phyloP scores from a whole-genome alignment of 2,797 vertebrate genomes.

The Catharus ustulatus region DNA sequence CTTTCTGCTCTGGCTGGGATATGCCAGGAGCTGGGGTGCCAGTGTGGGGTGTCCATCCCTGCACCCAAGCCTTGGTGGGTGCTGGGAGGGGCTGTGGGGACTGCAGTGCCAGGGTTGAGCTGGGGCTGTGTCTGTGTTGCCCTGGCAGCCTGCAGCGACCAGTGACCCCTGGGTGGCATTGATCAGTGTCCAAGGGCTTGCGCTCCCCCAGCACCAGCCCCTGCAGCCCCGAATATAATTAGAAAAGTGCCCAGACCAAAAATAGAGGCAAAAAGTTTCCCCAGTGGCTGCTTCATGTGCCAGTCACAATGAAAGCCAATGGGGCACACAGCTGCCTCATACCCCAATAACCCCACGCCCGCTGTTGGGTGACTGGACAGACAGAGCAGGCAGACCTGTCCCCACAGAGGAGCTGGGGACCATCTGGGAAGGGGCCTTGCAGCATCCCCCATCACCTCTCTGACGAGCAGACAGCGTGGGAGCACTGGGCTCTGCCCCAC shows the following conservation, averaged over 20 bases:
- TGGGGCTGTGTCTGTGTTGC: neutral
- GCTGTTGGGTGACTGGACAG: neutral
- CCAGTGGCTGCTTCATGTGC: conserved; percentile 31
- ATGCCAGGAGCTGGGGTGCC: neutral
- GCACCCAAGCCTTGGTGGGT: neutral
- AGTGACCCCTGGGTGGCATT: conserved; percentile 45
- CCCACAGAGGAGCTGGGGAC: neutral
- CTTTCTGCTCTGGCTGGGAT: neutral
- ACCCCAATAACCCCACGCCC: neutral
- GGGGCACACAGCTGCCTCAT: neutral
- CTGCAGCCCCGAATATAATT: conserved; percentile 62
- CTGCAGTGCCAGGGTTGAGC: neutral
- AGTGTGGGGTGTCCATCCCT: neutral
- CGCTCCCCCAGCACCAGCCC: conserved; percentile 1
- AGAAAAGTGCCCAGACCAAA: conserved; percentile 62
- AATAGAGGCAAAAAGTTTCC: conserved; percentile 52
- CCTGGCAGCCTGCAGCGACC: neutral
- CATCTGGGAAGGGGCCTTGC: neutral
- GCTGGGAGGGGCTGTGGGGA: neutral
- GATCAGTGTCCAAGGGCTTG: conserved; percentile 19
- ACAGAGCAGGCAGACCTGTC: neutral
- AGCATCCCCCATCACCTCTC: neutral
- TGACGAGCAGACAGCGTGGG: fast-evolving
- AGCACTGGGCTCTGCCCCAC: neutral
- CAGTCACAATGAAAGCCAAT: conserved; percentile 45